A percentile compares a stretch with the other conserved stretches of the same genome.
Conservation (phyloP, 2,113 vertebrate genomes). For the Tricholaema leucomelas region DNA sequence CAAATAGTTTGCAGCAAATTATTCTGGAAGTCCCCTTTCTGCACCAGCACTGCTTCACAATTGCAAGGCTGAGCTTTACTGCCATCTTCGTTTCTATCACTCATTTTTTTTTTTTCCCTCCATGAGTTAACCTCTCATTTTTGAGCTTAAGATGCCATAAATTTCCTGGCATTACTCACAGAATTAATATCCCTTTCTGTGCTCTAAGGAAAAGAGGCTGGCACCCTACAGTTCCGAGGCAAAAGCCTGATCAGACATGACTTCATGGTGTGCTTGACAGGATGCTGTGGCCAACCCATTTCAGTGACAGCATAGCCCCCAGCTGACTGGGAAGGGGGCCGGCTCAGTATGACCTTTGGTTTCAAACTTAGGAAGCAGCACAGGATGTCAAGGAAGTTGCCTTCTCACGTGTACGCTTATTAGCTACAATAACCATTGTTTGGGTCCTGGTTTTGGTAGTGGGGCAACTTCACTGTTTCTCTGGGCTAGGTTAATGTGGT, state of each 20-base stretch:
- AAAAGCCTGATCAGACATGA: not conserved
- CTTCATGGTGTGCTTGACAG: not conserved
- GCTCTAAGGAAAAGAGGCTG: not conserved
- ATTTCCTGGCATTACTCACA: not conserved
- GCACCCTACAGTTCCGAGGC: not conserved
- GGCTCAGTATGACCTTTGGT: not conserved
- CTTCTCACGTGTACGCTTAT: accelerated
- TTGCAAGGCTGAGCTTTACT: not conserved
- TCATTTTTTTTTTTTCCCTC: not conserved
- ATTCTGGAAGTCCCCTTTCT: not conserved
- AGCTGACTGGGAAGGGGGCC: not conserved
- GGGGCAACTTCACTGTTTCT: not conserved
- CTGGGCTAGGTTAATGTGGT: not conserved
- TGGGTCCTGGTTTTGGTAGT: accelerated
- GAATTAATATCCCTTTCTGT: not conserved
- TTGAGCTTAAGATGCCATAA: not conserved
- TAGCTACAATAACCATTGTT: not conserved
- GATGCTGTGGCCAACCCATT: accelerated
- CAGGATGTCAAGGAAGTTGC: accelerated
- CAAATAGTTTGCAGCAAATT: accelerated
- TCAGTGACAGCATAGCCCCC: accelerated
- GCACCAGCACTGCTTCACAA: not conserved
- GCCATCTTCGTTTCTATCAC: not conserved
- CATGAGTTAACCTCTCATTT: not conserved
- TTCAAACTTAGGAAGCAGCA: not conserved